Base-by-base conservation (phyloP, 2,888 invertebrate species). In the Miltochrista miniata region DNA sequence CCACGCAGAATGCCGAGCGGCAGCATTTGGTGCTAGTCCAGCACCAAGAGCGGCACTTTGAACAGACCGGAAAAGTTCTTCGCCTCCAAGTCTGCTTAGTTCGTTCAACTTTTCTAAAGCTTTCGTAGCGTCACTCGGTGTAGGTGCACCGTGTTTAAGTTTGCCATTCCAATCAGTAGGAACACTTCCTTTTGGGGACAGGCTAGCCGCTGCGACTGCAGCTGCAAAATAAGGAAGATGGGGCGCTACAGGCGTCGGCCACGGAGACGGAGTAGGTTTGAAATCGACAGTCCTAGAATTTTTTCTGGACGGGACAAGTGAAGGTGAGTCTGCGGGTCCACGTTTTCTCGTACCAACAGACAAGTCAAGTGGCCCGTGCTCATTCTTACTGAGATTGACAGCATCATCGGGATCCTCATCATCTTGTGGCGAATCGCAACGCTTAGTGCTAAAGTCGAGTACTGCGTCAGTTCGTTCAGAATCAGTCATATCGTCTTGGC, bases 81-180 rank as follows among this genome's bases (percentile, higher is more conserved):
- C 96, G 0, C 97, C 96, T 3, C 96, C 96, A 30, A 97, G 87
- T 74, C 97, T 95, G 72, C 97, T 97, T 70, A 97, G 91, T 77
- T 97, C 97, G 72, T 96, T 96, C 97, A 97, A 97, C 83, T 97
- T 97, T 79, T 97, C 97, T 48, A 97, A 84, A 7, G 97, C 97
- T 82, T 97, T 97, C 11, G 96, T 96, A 0, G 97, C 96, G 72
- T 97, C 97, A 71, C 94, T 96, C 0, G 96, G 95, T 18, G 93
- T 94, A 0, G 95, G 93, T 0, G 81, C 83, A 1, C 84, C 86
- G 61, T 95, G 93, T 76, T 96, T 96, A 66, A 95, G 85, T 84
- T 96, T 96, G 53, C 97, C 97, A 79, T 95, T 97, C 97, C 95
- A 96, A 36, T 93, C 93, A 10, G 86, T 80, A 11, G 93, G 93